These are phyloP conservation scores for Mesorhabditis sp. DNA, from an alignment of 2,888 invertebrate genomes.

Conservation along the genomic window DNA sequence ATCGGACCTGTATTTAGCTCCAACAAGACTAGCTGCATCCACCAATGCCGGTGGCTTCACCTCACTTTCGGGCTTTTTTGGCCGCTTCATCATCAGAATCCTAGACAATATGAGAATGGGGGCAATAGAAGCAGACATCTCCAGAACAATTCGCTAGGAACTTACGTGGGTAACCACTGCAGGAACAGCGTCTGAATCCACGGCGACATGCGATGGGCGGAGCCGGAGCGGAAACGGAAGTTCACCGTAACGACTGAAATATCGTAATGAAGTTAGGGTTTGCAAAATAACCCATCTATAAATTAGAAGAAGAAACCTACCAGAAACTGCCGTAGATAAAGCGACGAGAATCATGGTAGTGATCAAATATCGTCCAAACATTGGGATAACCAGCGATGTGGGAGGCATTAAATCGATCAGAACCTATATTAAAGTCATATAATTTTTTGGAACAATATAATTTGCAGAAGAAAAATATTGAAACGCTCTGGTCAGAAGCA, in stretches of 20 bases:
- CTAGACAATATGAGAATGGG: constrained; percentile 16
- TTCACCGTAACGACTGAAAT: constrained; percentile 51
- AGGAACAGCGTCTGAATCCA: constrained; percentile 55
- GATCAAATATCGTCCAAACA: constrained; percentile 58
- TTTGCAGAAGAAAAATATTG: too few species aligned
- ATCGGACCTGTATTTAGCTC: constrained; percentile 21
- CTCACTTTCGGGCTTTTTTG: constrained; percentile 29
- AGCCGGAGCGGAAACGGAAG: constrained; percentile 54
- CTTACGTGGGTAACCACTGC: constrained; percentile 48
- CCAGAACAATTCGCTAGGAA: not conserved
- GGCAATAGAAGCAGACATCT: not conserved
- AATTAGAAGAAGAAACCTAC: too few species aligned
- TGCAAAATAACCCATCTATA: too few species aligned
- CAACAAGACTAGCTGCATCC: constrained; percentile 28
- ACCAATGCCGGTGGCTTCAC: constrained; percentile 16
- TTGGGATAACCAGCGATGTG: constrained; percentile 57
- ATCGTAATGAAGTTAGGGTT: too few species aligned
- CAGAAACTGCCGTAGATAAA: constrained; percentile 44
- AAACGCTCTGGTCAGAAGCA: too few species aligned
- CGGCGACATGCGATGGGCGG: constrained; percentile 56
- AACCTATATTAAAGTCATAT: constrained; percentile 27
- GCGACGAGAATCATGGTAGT: constrained; percentile 58
- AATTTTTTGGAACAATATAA: not conserved
- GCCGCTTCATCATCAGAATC: constrained; percentile 49
- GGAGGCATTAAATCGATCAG: constrained; percentile 57